Conservation (phyloP, 2,888 invertebrate genomes). For the Sesia bembeciformis region DNA sequence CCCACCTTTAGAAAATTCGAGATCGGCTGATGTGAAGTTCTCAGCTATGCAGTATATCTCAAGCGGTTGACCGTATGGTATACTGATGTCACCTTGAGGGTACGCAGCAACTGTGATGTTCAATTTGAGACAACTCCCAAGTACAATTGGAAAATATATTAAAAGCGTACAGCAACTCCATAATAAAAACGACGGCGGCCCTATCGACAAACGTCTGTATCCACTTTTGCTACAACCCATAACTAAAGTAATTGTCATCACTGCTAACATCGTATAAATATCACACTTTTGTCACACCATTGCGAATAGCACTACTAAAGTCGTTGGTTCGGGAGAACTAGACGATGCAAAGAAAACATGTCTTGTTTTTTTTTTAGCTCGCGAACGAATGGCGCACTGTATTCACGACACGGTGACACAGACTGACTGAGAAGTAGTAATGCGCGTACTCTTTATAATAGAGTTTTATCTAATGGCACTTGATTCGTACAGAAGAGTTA, state of each 20-base stretch:
- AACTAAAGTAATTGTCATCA: conserved; percentile 42
- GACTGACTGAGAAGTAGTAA: conserved; percentile 35
- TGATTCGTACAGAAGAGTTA: not conserved
- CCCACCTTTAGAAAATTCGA: conserved; percentile 47
- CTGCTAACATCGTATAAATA: conserved; percentile 5
- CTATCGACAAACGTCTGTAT: conserved; percentile 37
- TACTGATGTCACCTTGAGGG: conserved; percentile 72
- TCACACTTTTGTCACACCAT: conserved; percentile 45
- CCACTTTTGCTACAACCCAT: conserved; percentile 33
- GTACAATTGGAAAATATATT: conserved; percentile 46
- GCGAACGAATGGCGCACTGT: conserved; percentile 59
- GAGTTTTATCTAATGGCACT: not conserved
- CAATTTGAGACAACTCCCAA: conserved; percentile 40
- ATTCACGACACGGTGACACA: conserved; percentile 57
- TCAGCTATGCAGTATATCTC: conserved; percentile 78
- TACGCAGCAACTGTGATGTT: conserved; percentile 46
- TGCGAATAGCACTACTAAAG: conserved; percentile 34
- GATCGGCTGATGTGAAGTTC: conserved; percentile 46
- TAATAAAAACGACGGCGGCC: conserved; percentile 33
- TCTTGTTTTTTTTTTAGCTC: conserved; percentile 43
- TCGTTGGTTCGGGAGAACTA: conserved; percentile 24
- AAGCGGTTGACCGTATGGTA: conserved; percentile 76
- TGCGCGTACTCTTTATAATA: not conserved
- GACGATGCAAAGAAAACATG: conserved; percentile 44
- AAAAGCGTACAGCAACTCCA: conserved; percentile 56